Evolutionary conservation across 2,113 vertebrate genomes (phyloP), one percentile per base, ranked within the genome.

Genomic region (Trematocara macrostoma): DNA sequence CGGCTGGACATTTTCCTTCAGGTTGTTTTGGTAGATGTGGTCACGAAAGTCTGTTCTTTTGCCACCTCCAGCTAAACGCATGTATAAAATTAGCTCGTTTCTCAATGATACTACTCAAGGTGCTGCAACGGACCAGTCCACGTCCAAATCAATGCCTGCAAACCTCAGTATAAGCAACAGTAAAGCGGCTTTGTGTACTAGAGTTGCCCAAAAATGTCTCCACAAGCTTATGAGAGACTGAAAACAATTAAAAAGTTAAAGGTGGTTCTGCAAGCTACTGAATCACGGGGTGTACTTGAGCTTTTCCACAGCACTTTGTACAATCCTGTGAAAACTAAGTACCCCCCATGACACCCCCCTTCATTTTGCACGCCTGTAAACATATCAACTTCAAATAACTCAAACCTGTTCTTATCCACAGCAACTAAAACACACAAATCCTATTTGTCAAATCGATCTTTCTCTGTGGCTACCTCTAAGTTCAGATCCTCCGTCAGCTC

Each of bases 161-260:
- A 69, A 15, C 1, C n/a, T 15, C 35, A 42, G 14, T 26, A 26
- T 9, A 45, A 71, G 20, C 7, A 69, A 69, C 38, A 26, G 5
- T 45, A 26, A 71, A 71, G 5, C 2, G 0, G 0, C 2, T 0
- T 67, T 20, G n/a, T 15, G 20, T 14, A 42, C 11, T 0, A 26
- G 64, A 71, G 38, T 2, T 26, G 8, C 12, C 20, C 12, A 71
- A 71, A 45, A 26, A 15, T 16, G 23, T 3, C 64, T 69, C 5
- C 64, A 26, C 5, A 42, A 42, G 11, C n/a, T 15, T 42, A 42
- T 23, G 12, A 42, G n/a, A 69, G n/a, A 42, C 64, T 23, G 38
- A 69, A 45, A 71, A 71, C 14, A 71, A 10, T 47, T 74, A 15
- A 0, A 10, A 74, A 11, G 40, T 74, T 47, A 16, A 74, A 74